These are phyloP conservation scores for Drosophila picticornis DNA, from an alignment of 2,888 invertebrate species.

Conservation along the genomic window DNA sequence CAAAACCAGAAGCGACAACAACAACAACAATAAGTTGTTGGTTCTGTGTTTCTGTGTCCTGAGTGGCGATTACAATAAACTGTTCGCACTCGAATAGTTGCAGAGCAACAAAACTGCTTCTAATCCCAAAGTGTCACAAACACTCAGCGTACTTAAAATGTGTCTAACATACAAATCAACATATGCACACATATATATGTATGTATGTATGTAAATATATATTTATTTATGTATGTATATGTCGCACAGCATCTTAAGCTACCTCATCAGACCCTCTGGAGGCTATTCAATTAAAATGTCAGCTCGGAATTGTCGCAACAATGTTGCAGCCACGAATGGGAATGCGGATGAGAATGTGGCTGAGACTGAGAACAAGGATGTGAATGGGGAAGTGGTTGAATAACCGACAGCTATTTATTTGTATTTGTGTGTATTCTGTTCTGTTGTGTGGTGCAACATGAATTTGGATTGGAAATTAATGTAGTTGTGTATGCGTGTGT, in stretches of 20 bases:
- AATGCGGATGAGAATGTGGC: slow-evolving; percentile 7
- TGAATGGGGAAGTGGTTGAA: slow-evolving; percentile 1
- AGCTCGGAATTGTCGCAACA: slow-evolving; percentile 49
- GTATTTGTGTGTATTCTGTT: slow-evolving; percentile 8
- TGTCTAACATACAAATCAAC: slow-evolving; percentile 5
- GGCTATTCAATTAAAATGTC: slow-evolving; percentile 73
- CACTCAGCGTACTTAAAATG: slow-evolving; percentile 22
- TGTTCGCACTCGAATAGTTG: slow-evolving; percentile 56
- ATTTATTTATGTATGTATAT: background rate
- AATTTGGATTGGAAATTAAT: slow-evolving; percentile 69
- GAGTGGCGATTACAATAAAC: slow-evolving; percentile 71
- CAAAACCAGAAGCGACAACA: slow-evolving; percentile 2
- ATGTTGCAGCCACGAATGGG: slow-evolving; percentile 22
- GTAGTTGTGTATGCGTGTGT: slow-evolving; percentile 24
- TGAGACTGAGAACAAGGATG: slow-evolving; percentile 2
- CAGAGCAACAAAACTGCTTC: slow-evolving; percentile 18
- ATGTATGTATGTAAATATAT: background rate
- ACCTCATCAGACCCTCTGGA: slow-evolving; percentile 19
- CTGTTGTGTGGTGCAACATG: slow-evolving; percentile 50
- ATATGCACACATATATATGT: slow-evolving; percentile 4
- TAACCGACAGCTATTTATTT: slow-evolving; percentile 37
- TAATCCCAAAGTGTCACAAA: slow-evolving; percentile 45
- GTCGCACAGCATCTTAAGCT: slow-evolving; percentile 29
- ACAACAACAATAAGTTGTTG: slow-evolving; percentile 21
- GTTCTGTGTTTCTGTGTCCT: slow-evolving; percentile 9